Conservation (phyloP, 2,797 vertebrate genomes). For the Vireo griseus region DNA sequence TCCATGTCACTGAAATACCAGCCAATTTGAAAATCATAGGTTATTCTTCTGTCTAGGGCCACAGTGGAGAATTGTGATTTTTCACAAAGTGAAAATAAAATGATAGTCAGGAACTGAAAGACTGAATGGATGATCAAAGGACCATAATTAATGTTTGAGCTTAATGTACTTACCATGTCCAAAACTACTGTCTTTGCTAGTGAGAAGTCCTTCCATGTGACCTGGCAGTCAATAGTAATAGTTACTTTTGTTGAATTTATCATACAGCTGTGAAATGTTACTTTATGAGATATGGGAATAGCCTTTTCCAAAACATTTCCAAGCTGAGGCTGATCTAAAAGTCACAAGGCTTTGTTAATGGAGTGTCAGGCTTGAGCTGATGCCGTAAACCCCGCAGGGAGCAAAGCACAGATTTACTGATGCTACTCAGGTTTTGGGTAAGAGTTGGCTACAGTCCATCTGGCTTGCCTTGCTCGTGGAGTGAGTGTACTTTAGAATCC, state of each 20-base stretch:
- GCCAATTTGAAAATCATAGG: background rate
- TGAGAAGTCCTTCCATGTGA: background rate
- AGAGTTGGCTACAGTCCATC: slow-evolving; percentile 29
- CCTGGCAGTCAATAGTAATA: background rate
- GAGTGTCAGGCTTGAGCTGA: background rate
- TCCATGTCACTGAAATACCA: background rate
- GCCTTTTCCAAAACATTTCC: background rate
- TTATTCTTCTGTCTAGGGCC: background rate
- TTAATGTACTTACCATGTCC: background rate
- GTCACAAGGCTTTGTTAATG: background rate
- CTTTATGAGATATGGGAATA: background rate
- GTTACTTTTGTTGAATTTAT: background rate
- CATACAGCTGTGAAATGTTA: background rate
- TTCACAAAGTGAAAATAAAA: background rate
- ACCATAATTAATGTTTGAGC: background rate
- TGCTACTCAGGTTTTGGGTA: slow-evolving; percentile 25
- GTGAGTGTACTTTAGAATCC: background rate
- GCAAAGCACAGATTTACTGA: background rate
- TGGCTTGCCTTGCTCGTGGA: background rate
- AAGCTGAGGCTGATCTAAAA: background rate
- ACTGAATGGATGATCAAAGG: background rate
- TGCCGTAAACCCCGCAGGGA: background rate
- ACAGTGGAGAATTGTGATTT: background rate
- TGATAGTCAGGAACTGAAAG: background rate
- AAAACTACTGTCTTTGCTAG: background rate